Percentiles rank a stretch among this genome's conserved stretches.
Conservation (phyloP, 1,140 invertebrate species). For the Goniozus legneri region DNA sequence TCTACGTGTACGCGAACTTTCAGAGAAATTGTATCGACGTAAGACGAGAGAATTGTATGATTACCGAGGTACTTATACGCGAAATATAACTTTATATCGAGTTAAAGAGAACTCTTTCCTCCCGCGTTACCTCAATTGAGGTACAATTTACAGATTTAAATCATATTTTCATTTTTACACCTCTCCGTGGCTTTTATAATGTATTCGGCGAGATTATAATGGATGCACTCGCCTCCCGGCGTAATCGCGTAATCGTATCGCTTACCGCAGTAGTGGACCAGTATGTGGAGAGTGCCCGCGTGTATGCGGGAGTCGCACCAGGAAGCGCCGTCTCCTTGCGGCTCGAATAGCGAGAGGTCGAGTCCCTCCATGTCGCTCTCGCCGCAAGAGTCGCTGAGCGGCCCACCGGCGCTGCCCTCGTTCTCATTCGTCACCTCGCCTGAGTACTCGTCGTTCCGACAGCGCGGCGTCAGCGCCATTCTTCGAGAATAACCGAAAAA, state of each 20-base stretch:
- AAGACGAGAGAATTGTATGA: no score
- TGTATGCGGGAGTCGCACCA: slow-evolving; percentile 46
- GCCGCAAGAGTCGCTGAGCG: slow-evolving; percentile 47
- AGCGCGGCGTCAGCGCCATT: slow-evolving; percentile 33
- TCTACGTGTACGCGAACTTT: no score
- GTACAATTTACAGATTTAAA: no score
- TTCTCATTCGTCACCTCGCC: slow-evolving; percentile 26
- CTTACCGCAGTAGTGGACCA: slow-evolving; percentile 49
- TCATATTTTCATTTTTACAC: no score
- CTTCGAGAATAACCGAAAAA: slow-evolving; percentile 3
- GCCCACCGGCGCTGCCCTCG: slow-evolving; percentile 33
- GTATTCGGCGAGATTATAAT: no score
- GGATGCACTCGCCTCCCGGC: no score
- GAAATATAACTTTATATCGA: no score
- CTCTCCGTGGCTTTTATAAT: no score
- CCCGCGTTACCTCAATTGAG: no score
- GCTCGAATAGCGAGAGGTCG: slow-evolving; percentile 66
- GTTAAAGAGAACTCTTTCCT: no score
- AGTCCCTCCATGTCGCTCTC: slow-evolving; percentile 67
- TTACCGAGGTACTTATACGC: no score
- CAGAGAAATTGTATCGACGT: no score
- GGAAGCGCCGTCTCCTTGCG: slow-evolving; percentile 51
- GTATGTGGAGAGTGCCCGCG: slow-evolving; percentile 47
- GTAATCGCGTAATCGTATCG: slow-evolving; percentile 20
- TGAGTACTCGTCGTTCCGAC: slow-evolving; percentile 22